phyloP scores from a whole-genome alignment of 2,888 invertebrate species.

The Tipula vernalis region DNA sequence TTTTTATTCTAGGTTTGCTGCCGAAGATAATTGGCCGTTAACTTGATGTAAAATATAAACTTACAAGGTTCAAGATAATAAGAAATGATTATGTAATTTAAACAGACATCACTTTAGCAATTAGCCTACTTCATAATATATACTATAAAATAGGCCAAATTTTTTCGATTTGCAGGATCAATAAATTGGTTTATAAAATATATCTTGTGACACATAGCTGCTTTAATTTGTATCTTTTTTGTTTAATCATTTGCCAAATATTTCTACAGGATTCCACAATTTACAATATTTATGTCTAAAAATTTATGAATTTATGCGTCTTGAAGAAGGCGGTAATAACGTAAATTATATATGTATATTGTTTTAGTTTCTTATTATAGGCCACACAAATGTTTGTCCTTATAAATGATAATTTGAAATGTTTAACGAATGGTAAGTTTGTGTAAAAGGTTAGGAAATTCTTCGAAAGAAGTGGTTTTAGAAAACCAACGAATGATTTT shows the following conservation, averaged over 20 bases:
- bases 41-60: not conserved
- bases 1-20: not conserved
- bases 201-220: too few relatives aligned
- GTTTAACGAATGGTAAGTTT: too few relatives aligned
- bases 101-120: not conserved
- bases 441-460: too few relatives aligned
- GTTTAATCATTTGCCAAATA: not conserved
- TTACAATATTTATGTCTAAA: not conserved
- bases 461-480: too few relatives aligned
- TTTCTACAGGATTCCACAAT: not conserved
- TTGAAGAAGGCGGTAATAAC: not conserved
- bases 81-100: not conserved
- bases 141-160: not conserved
- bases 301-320: not conserved
- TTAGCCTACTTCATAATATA: too few relatives aligned
- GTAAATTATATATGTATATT: too few relatives aligned
- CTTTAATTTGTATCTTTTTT: not conserved
- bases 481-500: too few relatives aligned
- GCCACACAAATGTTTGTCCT: not conserved
- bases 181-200: not conserved
- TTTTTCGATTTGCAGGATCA: not conserved
- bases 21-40: not conserved
- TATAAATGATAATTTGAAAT: not conserved
- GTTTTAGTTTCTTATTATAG: not conserved
- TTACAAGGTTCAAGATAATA: not conserved